These are phyloP conservation scores for Galerucella pusilla DNA, from an alignment of 2,888 invertebrate genomes.

Conservation along the genomic window DNA sequence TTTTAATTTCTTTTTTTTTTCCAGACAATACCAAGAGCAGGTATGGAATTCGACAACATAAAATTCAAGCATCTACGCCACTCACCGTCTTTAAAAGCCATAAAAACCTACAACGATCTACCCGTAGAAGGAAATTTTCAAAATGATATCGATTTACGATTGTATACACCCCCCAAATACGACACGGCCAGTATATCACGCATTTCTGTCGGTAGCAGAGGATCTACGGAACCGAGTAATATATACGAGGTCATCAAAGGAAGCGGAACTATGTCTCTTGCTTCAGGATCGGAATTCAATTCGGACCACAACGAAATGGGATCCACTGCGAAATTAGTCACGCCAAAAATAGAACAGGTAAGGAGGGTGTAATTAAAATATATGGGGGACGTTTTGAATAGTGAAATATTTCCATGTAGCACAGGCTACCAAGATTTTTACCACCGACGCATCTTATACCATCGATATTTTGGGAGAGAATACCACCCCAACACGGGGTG, in stretches of 20 bases:
- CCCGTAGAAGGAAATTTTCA: constrained; percentile 54
- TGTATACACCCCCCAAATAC: constrained; percentile 48
- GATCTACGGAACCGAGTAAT: constrained; percentile 49
- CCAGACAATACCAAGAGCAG: constrained; percentile 50
- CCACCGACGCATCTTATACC: too few relatives aligned
- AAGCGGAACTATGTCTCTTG: constrained; percentile 55
- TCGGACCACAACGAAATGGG: constrained; percentile 60
- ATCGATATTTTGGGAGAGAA: too few relatives aligned
- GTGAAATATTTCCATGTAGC: too few relatives aligned
- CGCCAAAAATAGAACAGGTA: constrained; percentile 60
- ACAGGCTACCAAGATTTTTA: too few relatives aligned
- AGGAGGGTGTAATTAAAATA: constrained; percentile 36
- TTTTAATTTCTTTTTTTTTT: constrained; percentile 29
- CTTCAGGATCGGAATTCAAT: constrained; percentile 54
- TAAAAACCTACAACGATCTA: constrained; percentile 62
- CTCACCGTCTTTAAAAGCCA: constrained; percentile 60
- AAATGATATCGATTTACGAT: constrained; percentile 39
- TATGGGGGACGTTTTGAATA: too few relatives aligned
- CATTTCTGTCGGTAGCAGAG: constrained; percentile 42
- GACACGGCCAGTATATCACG: constrained; percentile 39
- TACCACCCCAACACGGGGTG: too few relatives aligned
- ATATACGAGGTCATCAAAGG: constrained; percentile 56
- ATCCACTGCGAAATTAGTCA: constrained; percentile 59
- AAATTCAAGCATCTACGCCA: constrained; percentile 56
- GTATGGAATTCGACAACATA: constrained; percentile 41